These are phyloP conservation scores for Oophaga pumilio DNA, from an alignment of 2,113 vertebrate species.

Conservation along the genomic window DNA sequence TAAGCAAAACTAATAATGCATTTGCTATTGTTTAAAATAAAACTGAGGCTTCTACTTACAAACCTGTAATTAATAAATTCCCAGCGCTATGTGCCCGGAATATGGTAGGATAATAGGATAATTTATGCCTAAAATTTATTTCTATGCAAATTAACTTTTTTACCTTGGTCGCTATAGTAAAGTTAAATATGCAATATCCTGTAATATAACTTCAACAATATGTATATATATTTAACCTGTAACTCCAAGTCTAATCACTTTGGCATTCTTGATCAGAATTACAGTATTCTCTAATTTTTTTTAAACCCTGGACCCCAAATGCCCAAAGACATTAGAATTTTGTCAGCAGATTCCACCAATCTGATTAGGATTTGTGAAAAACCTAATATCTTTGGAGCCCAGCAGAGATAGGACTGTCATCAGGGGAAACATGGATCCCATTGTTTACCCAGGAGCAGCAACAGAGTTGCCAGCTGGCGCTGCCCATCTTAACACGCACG, in stretches of 20 bases:
- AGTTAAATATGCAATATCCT: neutral
- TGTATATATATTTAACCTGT: neutral
- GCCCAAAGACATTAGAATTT: neutral
- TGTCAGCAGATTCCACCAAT: neutral
- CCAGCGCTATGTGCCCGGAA: too few species aligned
- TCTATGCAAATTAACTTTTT: too few species aligned
- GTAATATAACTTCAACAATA: neutral
- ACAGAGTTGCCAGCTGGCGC: neutral
- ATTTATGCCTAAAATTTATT: too few species aligned
- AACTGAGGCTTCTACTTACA: too few species aligned
- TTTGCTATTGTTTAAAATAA: too few species aligned
- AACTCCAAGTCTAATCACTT: neutral
- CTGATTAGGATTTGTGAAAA: neutral
- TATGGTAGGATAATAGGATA: too few species aligned
- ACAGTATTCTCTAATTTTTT: neutral
- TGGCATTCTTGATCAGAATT: neutral
- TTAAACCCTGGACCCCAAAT: too few species aligned
- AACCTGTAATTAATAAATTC: too few species aligned
- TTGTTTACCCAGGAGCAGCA: neutral
- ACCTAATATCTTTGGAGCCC: neutral
- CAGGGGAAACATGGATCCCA: neutral
- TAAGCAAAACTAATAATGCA: too few species aligned
- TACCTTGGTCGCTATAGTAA: too few species aligned
- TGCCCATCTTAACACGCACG: neutral
- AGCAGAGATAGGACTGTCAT: neutral